These are phyloP conservation scores for Gadopsis marmoratus DNA, from an alignment of 2,797 vertebrate genomes.

Conservation along the genomic window DNA sequence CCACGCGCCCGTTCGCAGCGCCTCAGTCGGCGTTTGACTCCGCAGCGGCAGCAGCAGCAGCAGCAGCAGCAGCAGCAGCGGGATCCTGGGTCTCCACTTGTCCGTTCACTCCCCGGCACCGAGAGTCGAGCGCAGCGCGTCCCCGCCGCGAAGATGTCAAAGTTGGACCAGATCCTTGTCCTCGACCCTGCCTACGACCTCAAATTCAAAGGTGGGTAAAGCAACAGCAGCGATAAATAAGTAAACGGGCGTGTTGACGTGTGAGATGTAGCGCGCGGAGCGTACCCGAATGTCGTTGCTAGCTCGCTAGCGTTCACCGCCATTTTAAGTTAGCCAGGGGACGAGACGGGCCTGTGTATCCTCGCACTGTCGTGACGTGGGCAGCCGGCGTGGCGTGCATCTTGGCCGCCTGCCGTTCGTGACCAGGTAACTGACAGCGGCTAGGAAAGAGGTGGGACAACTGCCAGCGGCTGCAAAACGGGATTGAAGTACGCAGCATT, in stretches of 20 bases:
- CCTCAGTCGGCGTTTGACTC: slow-evolving; percentile 79
- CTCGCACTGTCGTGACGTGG: slow-evolving; percentile 75
- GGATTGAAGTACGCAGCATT: neutral
- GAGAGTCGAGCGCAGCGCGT: slow-evolving; percentile 72
- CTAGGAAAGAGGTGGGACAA: neutral
- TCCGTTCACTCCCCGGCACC: slow-evolving; percentile 72
- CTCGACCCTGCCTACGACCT: slow-evolving; percentile 95
- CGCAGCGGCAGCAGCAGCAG: slow-evolving; percentile 53
- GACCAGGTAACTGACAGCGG: slow-evolving; percentile 33
- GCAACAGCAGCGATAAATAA: too few species aligned
- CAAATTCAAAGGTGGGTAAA: slow-evolving; percentile 93
- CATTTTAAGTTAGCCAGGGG: slow-evolving; percentile 82
- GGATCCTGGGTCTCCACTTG: slow-evolving; percentile 74
- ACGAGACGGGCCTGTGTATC: slow-evolving; percentile 71
- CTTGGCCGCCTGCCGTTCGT: slow-evolving; percentile 22
- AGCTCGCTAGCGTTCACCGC: slow-evolving; percentile 76
- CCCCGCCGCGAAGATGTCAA: slow-evolving; percentile 87
- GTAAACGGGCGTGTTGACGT: neutral
- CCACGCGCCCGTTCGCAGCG: slow-evolving; percentile 69
- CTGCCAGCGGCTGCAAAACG: too few species aligned
- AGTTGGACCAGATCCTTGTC: slow-evolving; percentile 91
- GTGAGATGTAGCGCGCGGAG: neutral
- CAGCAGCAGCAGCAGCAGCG: neutral
- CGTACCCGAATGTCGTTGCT: slow-evolving; percentile 54
- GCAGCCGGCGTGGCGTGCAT: slow-evolving; percentile 56